Evolutionary conservation across 2,797 vertebrate genomes (phyloP), one percentile per base, ranked within the genome.

Genomic region (Tachyglossus aculeatus): DNA sequence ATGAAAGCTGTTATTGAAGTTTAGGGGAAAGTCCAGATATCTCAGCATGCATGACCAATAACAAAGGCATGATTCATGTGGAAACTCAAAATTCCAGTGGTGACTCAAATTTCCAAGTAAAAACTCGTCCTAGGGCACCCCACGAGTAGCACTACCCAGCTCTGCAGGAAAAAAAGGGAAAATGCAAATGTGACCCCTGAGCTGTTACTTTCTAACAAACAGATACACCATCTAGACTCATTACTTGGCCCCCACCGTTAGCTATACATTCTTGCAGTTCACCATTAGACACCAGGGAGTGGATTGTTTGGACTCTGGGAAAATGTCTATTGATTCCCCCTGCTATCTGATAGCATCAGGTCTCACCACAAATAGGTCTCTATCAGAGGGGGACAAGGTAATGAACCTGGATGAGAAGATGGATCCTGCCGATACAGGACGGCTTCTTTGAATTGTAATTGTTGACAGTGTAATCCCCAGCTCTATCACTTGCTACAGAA

Each of bases 171-270:
- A 5, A 9, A 51, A n/a, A 13, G 12, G 41, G 5, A 51, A 18
- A 62, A 43, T 38, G 38, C 12, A 41, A 53, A 51, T 51, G 9
- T 51, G 62, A 71, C 56, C 75, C 12, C 53, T 32, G 50, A 4
- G 50, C 29, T 51, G 51, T 80, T 34, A 40, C 55, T 72, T 77
- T 45, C 31, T 52, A 50, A 71, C 54, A 8, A 54, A 62, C 27
- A 29, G 3, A 24, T 48, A 68, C 41, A n/a, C 39, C 51, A n/a
- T 59, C 16, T 54, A 43, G 22, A 66, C 6, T 38, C 25, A 55
- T 72, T 72, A 45, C 1, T 24, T 54, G 34, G 25, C 29, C 15
- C 22, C n/a, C 27, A n/a, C n/a, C 39, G 12, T 38, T 50, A 75
- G 43, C 21, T 27, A 58, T 47, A 14, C 66, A 6, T 16, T 36